phyloP scores from a whole-genome alignment of 2,888 invertebrate genomes.

The Drosophila picticornis region DNA sequence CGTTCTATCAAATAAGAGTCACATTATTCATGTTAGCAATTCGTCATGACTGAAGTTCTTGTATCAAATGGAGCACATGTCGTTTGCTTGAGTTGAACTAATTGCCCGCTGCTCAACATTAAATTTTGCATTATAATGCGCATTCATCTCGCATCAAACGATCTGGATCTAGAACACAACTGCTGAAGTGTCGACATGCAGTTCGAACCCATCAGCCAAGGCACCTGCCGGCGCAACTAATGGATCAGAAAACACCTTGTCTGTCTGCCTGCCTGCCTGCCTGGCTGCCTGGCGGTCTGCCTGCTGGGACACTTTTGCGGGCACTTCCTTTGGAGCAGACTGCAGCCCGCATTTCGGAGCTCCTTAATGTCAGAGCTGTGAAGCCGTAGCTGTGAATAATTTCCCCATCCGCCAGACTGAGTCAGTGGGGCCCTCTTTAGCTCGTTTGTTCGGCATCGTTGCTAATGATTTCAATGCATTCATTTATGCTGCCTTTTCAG shows the following conservation, averaged over 20 bases:
- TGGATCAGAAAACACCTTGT: constrained; percentile 69
- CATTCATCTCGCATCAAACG: constrained; percentile 68
- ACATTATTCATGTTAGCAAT: constrained; percentile 18
- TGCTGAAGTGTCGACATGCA: constrained; percentile 45
- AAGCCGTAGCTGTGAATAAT: constrained; percentile 83
- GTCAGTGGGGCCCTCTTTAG: constrained; percentile 15
- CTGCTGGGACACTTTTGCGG: constrained; percentile 18
- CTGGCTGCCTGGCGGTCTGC: background rate
- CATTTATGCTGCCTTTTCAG: constrained; percentile 73
- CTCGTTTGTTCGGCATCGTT: constrained; percentile 83
- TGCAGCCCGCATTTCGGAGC: constrained; percentile 5
- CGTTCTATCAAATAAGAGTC: background rate
- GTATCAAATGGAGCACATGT: constrained; percentile 40
- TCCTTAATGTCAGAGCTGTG: constrained; percentile 56
- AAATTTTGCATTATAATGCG: constrained; percentile 70
- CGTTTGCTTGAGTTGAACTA: constrained; percentile 41
- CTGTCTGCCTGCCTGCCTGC: background rate
- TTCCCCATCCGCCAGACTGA: constrained; percentile 73
- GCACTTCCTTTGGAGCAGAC: constrained; percentile 52
- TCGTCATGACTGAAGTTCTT: constrained; percentile 21
- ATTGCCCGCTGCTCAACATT: constrained; percentile 46
- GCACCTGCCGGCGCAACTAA: constrained; percentile 75
- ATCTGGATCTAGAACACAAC: constrained; percentile 17
- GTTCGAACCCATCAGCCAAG: constrained; percentile 39
- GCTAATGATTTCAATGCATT: constrained; percentile 83